Conservation (phyloP, 2,797 vertebrate genomes). For the Lemur catta region DNA sequence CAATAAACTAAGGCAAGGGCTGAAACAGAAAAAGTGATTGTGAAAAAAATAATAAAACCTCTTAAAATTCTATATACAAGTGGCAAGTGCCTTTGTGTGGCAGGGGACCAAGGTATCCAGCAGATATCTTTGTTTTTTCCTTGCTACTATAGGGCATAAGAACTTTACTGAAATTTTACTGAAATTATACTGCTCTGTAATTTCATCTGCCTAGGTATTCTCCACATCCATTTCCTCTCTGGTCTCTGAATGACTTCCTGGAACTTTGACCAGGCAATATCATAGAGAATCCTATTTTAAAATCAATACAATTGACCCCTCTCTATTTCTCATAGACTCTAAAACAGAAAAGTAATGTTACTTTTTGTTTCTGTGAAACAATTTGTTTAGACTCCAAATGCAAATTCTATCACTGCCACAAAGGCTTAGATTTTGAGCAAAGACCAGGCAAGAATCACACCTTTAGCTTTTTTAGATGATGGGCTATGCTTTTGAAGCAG, state of each 20-base stretch:
- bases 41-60: not conserved
- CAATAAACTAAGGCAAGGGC: not conserved
- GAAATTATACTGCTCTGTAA: not conserved
- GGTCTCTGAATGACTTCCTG: not conserved
- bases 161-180: not conserved
- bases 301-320: not conserved
- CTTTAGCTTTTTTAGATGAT: not conserved
- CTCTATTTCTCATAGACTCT: not conserved
- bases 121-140: not conserved
- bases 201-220: not conserved
- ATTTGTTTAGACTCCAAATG: not conserved
- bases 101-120: not conserved
- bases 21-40: not conserved
- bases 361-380: not conserved
- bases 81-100: not conserved
- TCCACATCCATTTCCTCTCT: not conserved
- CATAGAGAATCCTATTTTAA: not conserved
- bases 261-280: not conserved
- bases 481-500: not conserved
- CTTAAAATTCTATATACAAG: not conserved
- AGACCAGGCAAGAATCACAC: not conserved
- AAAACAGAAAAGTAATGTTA: not conserved
- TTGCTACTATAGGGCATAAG: not conserved
- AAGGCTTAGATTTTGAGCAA: not conserved
- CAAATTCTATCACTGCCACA: not conserved